Percentiles rank a stretch among this genome's conserved stretches.
Conservation (phyloP, 2,797 vertebrate species). For the Sebastes matsubarae region DNA sequence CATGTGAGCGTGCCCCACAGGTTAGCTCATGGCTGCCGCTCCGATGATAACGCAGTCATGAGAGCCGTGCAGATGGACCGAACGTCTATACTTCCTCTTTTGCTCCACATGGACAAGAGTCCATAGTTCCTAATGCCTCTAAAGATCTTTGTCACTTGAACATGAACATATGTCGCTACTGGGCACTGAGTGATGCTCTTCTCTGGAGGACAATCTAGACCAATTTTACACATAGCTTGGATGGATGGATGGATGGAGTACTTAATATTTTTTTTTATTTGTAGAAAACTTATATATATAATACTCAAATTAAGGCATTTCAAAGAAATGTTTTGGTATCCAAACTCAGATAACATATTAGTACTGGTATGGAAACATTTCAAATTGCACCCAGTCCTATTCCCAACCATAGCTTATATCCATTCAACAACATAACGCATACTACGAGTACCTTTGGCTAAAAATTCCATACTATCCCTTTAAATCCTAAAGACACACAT, state of each 20-base stretch:
- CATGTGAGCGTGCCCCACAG: no score
- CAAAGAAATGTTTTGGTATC: no score
- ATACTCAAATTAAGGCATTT: background rate
- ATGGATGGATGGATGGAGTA: background rate
- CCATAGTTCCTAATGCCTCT: background rate
- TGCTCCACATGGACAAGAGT: background rate
- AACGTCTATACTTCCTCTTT: background rate
- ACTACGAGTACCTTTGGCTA: no score
- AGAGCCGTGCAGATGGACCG: no score
- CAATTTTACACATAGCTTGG: background rate
- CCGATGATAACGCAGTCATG: no score
- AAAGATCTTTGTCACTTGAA: background rate
- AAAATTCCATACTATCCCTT: background rate
- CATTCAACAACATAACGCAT: background rate
- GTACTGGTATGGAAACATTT: background rate
- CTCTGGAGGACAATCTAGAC: no score
- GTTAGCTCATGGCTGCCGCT: no score
- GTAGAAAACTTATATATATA: background rate
- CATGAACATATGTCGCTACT: background rate
- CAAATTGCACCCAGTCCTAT: background rate
- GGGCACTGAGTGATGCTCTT: background rate
- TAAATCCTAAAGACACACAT: background rate
- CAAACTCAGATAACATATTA: background rate
- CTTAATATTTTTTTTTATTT: background rate
- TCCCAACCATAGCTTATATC: background rate